Percentiles rank a stretch among this genome's conserved stretches.
Conservation (phyloP, 1,140 invertebrate genomes). For the Philotrypesis tridentata region DNA sequence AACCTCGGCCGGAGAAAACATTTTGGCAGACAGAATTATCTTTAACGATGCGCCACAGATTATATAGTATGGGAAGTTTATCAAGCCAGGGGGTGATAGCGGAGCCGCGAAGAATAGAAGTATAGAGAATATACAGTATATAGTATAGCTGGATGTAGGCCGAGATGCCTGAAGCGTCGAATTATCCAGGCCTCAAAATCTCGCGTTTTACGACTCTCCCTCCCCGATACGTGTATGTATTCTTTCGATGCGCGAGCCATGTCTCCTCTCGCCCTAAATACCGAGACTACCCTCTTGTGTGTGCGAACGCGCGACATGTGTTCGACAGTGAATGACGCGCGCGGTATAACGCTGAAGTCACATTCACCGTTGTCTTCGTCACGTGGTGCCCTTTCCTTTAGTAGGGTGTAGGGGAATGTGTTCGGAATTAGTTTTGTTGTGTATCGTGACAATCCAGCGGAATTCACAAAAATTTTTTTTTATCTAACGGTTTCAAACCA, state of each 20-base stretch:
- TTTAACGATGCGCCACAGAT: not conserved
- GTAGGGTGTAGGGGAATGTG: not conserved
- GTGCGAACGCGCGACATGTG: not conserved
- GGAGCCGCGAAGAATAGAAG: not conserved
- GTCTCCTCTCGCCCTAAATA: conserved; percentile 9
- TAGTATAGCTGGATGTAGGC: not conserved
- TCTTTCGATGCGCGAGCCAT: not conserved
- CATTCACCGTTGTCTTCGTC: not conserved
- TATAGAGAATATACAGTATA: too few relatives aligned
- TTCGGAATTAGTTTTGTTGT: too few relatives aligned
- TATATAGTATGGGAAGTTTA: not conserved
- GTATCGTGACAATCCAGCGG: too few relatives aligned
- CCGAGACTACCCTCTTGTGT: not conserved
- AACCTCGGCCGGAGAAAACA: not conserved
- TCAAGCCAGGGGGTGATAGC: not conserved
- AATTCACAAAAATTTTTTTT: too few relatives aligned
- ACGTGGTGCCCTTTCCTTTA: not conserved
- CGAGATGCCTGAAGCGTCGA: not conserved
- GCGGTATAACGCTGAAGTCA: not conserved
- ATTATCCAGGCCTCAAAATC: not conserved
- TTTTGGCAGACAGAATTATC: not conserved
- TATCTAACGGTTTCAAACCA: too few relatives aligned
- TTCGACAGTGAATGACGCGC: conserved; percentile 15
- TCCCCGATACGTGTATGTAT: not conserved
- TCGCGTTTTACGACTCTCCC: not conserved